Conservation (phyloP, 2,797 vertebrate genomes). For the Microctenopoma lineatum region DNA sequence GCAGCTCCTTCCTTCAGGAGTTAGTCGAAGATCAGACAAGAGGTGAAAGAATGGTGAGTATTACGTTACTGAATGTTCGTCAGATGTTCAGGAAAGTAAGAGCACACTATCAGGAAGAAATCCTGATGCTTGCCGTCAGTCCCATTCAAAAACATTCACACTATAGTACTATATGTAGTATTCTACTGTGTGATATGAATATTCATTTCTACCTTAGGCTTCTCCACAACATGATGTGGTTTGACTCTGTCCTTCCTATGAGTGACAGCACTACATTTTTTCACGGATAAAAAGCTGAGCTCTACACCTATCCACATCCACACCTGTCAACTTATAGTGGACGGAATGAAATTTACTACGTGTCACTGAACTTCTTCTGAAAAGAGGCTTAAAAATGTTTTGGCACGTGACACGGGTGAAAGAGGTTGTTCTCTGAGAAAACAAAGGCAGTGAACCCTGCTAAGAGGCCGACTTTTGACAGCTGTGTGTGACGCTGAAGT, state of each 20-base stretch:
- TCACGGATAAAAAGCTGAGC: slow-evolving; percentile 3
- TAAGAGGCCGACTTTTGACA: slow-evolving; percentile 62
- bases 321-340: slow-evolving; percentile 10
- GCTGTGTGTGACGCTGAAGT: slow-evolving; percentile 54
- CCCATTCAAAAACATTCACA: too few relatives aligned
- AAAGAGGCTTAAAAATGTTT: slow-evolving; percentile 32
- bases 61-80: too few relatives aligned
- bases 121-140: too few relatives aligned
- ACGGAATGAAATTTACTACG: background rate
- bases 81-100: too few relatives aligned
- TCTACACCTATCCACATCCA: background rate
- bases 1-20: too few relatives aligned
- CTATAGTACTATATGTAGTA: too few relatives aligned
- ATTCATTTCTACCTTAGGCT: too few relatives aligned
- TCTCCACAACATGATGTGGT: background rate
- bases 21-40: too few relatives aligned
- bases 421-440: slow-evolving; percentile 51
- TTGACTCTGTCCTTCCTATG: background rate
- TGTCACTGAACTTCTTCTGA: background rate
- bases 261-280: background rate
- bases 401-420: slow-evolving; percentile 42
- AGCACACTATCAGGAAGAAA: background rate
- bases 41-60: too few relatives aligned
- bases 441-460: slow-evolving; percentile 45
- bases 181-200: background rate